Evolutionary conservation across 2,888 invertebrate species (phyloP), one percentile per base, ranked within the genome.

Genomic region (Ypsolopha sequella): DNA sequence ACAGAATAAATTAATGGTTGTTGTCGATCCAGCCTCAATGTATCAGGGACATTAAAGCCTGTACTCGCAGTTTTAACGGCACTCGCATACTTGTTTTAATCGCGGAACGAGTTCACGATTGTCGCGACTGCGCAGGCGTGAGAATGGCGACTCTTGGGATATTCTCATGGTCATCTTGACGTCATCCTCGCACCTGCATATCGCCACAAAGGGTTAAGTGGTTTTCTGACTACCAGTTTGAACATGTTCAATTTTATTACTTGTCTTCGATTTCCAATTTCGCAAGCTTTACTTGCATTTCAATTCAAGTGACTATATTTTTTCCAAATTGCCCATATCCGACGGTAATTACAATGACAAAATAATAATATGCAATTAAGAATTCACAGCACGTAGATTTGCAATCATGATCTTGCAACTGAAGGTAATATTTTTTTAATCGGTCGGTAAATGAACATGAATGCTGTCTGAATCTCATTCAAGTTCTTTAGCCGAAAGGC

Each of bases 161-260:
- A 73, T 78, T 81, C 81, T 80, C 85, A 85, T 74, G 80, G 80
- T 57, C 69, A 52, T 48, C 56, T 60, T 79, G 76, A 80, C 80
- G 80, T 81, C 82, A 80, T 60, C 63, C 58, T n/a, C 62, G 70
- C 80, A 84, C 84, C 84, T 84, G 82, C 77, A 70, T 55, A 7
- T 7, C 45, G 45, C 45, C n/a, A 45, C n/a, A 6, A 9, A 24
- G 14, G 33, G 24, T 33, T 24, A 45, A 4, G 34, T 10, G 6
- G 10, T 45, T 24, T 45, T 10, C 45, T 10, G 45, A 24, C 8
- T 24, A 34, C 10, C 10, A 34, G 45, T 24, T 34, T 6, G 13
- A 8, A 24, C 24, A 9, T 6, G 14, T 14, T 11, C 11, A 14
- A 13, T 9, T 6, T 4, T 9, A 43, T 14, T 8, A 43, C 43